Conservation (phyloP, 2,797 vertebrate genomes). For the Phalanger gymnotis region DNA sequence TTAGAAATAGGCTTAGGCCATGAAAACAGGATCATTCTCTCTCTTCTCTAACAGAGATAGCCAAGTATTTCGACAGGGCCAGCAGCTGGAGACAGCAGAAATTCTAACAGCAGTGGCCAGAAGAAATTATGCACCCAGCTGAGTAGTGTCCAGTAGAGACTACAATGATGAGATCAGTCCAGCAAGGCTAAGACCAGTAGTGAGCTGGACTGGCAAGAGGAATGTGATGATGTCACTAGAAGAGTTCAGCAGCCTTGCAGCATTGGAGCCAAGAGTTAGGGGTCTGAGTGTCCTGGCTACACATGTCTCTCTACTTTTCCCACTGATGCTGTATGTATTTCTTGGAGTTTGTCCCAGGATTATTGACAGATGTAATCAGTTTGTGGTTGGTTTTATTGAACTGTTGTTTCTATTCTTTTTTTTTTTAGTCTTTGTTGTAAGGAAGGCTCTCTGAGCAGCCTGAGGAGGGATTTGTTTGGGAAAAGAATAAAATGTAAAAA, state of each 20-base stretch:
- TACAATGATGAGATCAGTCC: not conserved
- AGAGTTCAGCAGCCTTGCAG: not conserved
- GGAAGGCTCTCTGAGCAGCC: too few relatives aligned
- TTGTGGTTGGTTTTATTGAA: too few relatives aligned
- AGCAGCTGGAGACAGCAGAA: not conserved
- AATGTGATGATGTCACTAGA: not conserved
- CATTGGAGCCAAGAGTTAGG: not conserved
- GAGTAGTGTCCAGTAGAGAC: not conserved
- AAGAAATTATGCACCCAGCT: not conserved
- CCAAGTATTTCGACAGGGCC: not conserved
- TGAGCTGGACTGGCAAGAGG: not conserved
- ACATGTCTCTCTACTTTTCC: not conserved
- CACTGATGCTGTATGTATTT: not conserved
- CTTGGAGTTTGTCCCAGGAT: not conserved
- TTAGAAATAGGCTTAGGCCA: not conserved
- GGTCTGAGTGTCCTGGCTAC: not conserved
- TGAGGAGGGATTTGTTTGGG: too few relatives aligned
- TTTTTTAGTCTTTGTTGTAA: too few relatives aligned
- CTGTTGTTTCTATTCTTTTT: too few relatives aligned
- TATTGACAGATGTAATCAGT: too few relatives aligned
- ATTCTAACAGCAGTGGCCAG: not conserved
- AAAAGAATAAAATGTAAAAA: too few relatives aligned
- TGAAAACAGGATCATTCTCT: not conserved
- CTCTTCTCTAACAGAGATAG: not conserved
- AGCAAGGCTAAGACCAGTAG: not conserved